Conservation (phyloP, 2,888 invertebrate species). For the Mesochorus sp. region DNA sequence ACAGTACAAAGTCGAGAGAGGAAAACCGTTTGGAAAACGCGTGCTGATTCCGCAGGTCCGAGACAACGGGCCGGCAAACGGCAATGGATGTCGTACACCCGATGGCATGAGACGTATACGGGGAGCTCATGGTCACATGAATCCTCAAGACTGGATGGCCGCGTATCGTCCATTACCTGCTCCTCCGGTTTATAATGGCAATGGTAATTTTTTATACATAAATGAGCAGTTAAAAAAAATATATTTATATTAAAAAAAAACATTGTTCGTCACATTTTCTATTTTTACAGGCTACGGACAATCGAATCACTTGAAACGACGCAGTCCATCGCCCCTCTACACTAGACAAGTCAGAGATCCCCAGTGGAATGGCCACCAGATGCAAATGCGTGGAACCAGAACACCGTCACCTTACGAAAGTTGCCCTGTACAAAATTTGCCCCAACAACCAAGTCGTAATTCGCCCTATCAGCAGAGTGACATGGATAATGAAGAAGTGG, state of each 20-base stretch:
- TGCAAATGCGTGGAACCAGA: constrained; percentile 71
- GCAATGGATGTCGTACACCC: constrained; percentile 70
- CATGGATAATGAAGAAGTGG: constrained; percentile 78
- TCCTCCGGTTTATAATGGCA: constrained; percentile 69
- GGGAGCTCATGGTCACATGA: constrained; percentile 73
- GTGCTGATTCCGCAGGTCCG: constrained; percentile 71
- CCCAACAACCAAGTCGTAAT: constrained; percentile 70
- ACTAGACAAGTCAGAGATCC: constrained; percentile 69
- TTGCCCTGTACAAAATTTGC: constrained; percentile 66
- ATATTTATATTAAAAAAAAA: neutral
- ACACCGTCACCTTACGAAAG: constrained; percentile 80
- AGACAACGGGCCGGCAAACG: constrained; percentile 64
- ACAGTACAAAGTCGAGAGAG: constrained; percentile 67
- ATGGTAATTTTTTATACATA: constrained; percentile 54
- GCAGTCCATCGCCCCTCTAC: constrained; percentile 78
- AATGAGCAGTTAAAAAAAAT: neutral
- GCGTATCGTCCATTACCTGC: constrained; percentile 67
- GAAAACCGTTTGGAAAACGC: constrained; percentile 71
- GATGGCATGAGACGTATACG: constrained; percentile 76
- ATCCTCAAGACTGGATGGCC: constrained; percentile 71
- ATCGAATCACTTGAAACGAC: constrained; percentile 72
- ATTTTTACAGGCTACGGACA: constrained; percentile 68
- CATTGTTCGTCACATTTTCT: neutral
- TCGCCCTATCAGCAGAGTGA: constrained; percentile 76
- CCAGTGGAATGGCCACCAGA: constrained; percentile 75